Conservation (phyloP, 2,888 invertebrate genomes). For the Neoascia interrupta region DNA sequence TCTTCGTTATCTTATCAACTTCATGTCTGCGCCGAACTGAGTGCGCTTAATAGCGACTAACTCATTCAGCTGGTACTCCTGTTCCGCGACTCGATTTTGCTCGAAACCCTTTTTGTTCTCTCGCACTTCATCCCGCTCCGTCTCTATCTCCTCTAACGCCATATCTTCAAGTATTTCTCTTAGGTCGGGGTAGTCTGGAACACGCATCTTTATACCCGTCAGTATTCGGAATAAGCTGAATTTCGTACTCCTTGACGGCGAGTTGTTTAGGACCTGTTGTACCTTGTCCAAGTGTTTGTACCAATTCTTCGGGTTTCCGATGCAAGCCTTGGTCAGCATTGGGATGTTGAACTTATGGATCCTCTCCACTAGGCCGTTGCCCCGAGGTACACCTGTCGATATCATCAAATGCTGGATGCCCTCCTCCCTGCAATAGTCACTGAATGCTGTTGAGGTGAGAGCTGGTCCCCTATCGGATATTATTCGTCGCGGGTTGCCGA, state of each 20-base stretch:
- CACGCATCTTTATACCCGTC: background rate
- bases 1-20: too few species aligned
- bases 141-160: too few species aligned
- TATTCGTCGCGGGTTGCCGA: background rate
- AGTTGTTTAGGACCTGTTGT: too few species aligned
- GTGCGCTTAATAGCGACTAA: too few species aligned
- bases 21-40: too few species aligned
- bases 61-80: too few species aligned
- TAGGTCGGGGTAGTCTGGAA: background rate
- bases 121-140: too few species aligned
- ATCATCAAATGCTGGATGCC: slow-evolving; percentile 71
- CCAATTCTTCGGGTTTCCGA: too few species aligned
- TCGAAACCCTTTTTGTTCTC: too few species aligned
- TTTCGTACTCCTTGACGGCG: background rate
- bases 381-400: slow-evolving; percentile 67
- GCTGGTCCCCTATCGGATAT: background rate
- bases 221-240: background rate
- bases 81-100: too few species aligned
- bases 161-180: background rate
- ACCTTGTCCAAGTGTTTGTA: too few species aligned
- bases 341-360: slow-evolving; percentile 73
- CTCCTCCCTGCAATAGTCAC: slow-evolving; percentile 72
- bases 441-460: slow-evolving; percentile 71
- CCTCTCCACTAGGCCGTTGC: slow-evolving; percentile 75
- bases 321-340: slow-evolving; percentile 72